phyloP scores from a whole-genome alignment of 2,113 vertebrate species.

The Pollachius pollachius region DNA sequence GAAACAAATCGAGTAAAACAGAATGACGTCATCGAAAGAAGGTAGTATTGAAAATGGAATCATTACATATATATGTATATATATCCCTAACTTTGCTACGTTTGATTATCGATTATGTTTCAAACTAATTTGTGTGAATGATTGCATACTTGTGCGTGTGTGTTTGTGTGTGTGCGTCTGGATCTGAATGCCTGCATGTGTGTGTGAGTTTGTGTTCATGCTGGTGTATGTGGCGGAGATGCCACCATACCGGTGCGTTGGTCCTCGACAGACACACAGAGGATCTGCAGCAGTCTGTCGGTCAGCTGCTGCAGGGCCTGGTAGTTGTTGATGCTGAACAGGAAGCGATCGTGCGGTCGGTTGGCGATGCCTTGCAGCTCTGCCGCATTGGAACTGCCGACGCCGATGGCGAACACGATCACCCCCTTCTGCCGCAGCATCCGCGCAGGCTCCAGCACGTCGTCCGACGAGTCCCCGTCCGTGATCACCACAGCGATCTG shows the following conservation, averaged over 20 bases:
- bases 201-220: not conserved
- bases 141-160: not conserved
- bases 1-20: slow-evolving; percentile 5
- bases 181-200: not conserved
- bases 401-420: slow-evolving; percentile 74
- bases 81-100: too few relatives aligned
- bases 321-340: slow-evolving; percentile 62
- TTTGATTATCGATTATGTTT: too few relatives aligned
- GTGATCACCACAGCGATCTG: slow-evolving; percentile 81
- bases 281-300: slow-evolving; percentile 54
- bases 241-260: slow-evolving; percentile 65
- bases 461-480: slow-evolving; percentile 74
- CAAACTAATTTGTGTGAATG: not conserved
- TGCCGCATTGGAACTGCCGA: slow-evolving; percentile 54
- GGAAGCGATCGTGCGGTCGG: slow-evolving; percentile 69
- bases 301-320: slow-evolving; percentile 63
- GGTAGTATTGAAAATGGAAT: too few relatives aligned
- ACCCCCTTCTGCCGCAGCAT: slow-evolving; percentile 66
- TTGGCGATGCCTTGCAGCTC: slow-evolving; percentile 73
- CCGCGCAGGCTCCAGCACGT: slow-evolving; percentile 57
- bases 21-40: slow-evolving; percentile 46
- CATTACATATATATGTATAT: too few relatives aligned
- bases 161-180: not conserved
- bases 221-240: not conserved
- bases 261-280: slow-evolving; percentile 69